Conservation (phyloP, 2,113 vertebrate genomes). For the Odontophorus gujanensis region DNA sequence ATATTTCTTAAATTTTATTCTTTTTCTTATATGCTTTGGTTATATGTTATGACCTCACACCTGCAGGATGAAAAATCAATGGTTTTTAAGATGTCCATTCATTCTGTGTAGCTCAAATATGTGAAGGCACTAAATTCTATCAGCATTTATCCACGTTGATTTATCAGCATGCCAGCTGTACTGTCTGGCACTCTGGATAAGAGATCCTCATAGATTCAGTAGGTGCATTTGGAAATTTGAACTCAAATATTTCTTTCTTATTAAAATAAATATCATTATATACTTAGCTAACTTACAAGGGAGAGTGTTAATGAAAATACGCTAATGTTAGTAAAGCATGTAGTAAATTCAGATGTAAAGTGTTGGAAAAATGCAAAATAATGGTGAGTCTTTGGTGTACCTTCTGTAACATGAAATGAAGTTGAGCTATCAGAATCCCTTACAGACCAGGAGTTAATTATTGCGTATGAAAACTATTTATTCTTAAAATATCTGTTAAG, state of each 20-base stretch:
- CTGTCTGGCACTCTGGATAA: not conserved
- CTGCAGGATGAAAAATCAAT: not conserved
- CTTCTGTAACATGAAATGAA: not conserved
- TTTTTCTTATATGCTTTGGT: not conserved
- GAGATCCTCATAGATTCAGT: not conserved
- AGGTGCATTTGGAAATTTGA: not conserved
- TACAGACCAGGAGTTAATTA: not conserved
- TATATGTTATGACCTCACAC: not conserved
- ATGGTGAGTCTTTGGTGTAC: not conserved
- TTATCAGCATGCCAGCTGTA: not conserved
- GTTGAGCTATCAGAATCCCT: not conserved
- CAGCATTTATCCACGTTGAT: not conserved
- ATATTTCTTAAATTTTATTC: not conserved
- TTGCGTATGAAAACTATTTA: not conserved
- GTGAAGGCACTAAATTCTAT: not conserved
- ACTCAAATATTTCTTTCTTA: not conserved
- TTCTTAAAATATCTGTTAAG: not conserved
- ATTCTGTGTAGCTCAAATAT: not conserved
- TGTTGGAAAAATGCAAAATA: not conserved
- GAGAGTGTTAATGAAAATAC: not conserved
- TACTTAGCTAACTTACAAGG: not conserved
- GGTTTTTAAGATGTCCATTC: not conserved
- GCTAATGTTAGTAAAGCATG: not conserved
- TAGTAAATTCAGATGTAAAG: not conserved
- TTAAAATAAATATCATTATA: not conserved